phyloP scores from a whole-genome alignment of 2,888 invertebrate genomes.

The Eristalis tenax region DNA sequence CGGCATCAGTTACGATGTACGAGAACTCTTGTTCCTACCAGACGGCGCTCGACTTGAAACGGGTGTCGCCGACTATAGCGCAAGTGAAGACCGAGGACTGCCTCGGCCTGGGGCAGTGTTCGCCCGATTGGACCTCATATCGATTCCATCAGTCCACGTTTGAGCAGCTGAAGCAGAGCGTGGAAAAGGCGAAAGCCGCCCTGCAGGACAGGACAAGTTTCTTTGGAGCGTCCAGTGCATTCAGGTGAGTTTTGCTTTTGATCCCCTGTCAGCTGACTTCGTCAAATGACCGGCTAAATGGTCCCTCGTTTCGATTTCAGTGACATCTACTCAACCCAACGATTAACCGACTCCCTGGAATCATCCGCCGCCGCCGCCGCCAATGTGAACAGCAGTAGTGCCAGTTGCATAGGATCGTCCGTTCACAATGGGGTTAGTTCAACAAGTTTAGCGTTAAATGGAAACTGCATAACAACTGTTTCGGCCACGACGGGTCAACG shows the following conservation, averaged over 20 bases:
- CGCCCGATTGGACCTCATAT: constrained; percentile 89
- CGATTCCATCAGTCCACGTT: constrained; percentile 93
- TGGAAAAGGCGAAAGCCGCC: constrained; percentile 94
- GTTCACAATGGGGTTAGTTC: constrained; percentile 76
- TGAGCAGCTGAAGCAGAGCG: constrained; percentile 94
- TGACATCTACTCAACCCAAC: constrained; percentile 81
- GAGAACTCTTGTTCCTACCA: constrained; percentile 97
- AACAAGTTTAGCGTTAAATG: constrained; percentile 76
- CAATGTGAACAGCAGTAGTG: constrained; percentile 77
- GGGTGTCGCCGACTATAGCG: constrained; percentile 83
- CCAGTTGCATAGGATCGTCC: constrained; percentile 78
- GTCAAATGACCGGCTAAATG: not conserved
- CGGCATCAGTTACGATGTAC: constrained; percentile 85
- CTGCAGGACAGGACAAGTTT: constrained; percentile 88
- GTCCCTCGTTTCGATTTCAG: constrained; percentile 69
- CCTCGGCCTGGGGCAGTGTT: constrained; percentile 82
- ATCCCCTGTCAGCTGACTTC: not conserved
- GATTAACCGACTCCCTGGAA: constrained; percentile 79
- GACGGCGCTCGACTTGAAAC: constrained; percentile 89
- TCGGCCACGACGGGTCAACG: constrained; percentile 78
- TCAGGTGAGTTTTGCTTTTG: constrained; percentile 82
- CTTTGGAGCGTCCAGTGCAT: constrained; percentile 87
- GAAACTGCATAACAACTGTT: constrained; percentile 79
- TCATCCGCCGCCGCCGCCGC: constrained; percentile 76
- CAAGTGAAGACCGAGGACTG: constrained; percentile 83